These are phyloP conservation scores for Syrrhaptes paradoxus DNA, from an alignment of 2,113 vertebrate species.

Conservation along the genomic window DNA sequence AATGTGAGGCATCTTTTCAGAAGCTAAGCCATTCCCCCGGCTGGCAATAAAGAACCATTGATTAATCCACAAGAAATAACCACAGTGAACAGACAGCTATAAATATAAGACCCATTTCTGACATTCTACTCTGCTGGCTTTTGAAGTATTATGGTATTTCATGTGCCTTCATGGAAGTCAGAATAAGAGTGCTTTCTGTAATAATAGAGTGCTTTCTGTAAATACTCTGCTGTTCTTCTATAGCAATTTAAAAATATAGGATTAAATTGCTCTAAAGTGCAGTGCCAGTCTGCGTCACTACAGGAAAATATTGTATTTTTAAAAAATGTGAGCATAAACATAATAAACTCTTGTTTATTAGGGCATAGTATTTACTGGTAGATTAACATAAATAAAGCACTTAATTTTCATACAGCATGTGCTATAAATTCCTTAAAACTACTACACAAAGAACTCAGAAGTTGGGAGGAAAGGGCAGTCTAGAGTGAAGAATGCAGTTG, in stretches of 20 bases:
- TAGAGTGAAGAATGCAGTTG: fast-evolving
- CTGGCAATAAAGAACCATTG: neutral
- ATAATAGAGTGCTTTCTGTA: neutral
- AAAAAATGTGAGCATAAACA: neutral
- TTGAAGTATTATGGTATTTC: neutral
- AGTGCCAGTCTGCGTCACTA: neutral
- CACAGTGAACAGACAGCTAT: neutral
- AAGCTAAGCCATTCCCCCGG: neutral
- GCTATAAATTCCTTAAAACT: neutral
- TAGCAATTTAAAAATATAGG: neutral
- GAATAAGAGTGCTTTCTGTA: neutral
- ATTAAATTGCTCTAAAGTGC: neutral
- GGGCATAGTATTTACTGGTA: neutral
- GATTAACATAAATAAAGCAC: neutral
- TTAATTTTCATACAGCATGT: neutral
- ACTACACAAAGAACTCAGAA: neutral
- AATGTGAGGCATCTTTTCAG: neutral
- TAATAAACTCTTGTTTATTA: neutral
- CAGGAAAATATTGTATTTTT: neutral
- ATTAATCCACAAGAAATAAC: neutral
- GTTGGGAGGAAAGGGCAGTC: neutral
- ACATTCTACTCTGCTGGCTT: neutral
- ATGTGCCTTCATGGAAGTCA: neutral
- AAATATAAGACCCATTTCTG: neutral
- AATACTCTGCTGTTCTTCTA: neutral